These are phyloP conservation scores for Leucopsar rothschildi DNA, from an alignment of 2,113 vertebrate species.

Conservation along the genomic window DNA sequence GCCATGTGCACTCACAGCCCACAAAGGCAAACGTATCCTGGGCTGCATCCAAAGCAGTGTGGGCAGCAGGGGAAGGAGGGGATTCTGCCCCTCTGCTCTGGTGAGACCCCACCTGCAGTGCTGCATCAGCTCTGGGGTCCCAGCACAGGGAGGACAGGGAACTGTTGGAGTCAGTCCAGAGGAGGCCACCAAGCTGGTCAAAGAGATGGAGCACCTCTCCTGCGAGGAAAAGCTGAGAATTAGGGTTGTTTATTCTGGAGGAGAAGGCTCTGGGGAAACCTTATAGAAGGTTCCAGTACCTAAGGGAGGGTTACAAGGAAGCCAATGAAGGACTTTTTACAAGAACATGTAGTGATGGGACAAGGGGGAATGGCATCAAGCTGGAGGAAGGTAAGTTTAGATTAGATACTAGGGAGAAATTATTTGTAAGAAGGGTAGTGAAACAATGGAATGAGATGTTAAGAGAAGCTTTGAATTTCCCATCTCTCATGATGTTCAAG, in stretches of 20 bases:
- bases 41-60: background rate
- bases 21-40: background rate
- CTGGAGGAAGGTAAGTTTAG: background rate
- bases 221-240: background rate
- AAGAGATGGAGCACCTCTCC: background rate
- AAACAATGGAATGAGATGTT: background rate
- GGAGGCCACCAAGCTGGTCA: background rate
- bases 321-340: background rate
- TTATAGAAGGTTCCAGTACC: background rate
- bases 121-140: fast-evolving
- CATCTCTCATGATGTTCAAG: background rate
- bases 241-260: background rate
- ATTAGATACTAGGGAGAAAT: background rate
- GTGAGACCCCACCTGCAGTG: background rate
- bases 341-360: background rate
- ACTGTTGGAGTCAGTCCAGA: fast-evolving
- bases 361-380: background rate
- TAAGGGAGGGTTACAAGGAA: background rate
- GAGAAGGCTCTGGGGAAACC: background rate
- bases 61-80: background rate
- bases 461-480: background rate
- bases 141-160: background rate
- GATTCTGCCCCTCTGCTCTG: background rate
- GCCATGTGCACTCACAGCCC: fast-evolving
- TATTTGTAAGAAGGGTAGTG: background rate